Evolutionary conservation across 2,888 invertebrate species (phyloP), one percentile per base, ranked within the genome.

Genomic region (Chrysolina americana): DNA sequence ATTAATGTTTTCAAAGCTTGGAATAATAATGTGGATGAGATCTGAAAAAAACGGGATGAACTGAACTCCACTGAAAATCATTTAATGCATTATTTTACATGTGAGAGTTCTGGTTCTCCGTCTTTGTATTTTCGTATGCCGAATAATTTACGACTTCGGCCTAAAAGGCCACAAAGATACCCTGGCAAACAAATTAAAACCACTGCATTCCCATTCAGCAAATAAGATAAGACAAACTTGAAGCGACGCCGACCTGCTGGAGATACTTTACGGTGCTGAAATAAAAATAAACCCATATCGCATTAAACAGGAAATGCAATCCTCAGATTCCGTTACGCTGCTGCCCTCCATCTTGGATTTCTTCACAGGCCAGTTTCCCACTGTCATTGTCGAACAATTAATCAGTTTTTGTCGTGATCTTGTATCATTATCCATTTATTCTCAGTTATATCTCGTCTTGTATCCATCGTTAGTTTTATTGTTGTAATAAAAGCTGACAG

Each of bases 121-220:
- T 53, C 53, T 53, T 53, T 53, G 21, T 23, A 4, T 6, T 19
- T 53, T 11, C 13, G 21, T 21, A 21, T 21, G 53, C 53, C 53
- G 53, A 53, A 53, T 53, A 53, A 53, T 53, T 53, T 53, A 53
- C 21, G 53, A 53, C 21, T 13, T 53, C 9, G 53, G 11, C 21
- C 53, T 21, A 21, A 53, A 53, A 21, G 53, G 21, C 21, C 19
- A 2, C 21, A 23, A 53, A 53, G 13, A 53, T 53, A 21, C 21
- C 53, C 53, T 21, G 15, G 53, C 53, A 19, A 21, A 19, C 53
- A 53, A 53, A 53, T 53, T 53, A 53, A 53, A 53, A 53, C 21
- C 21, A 21, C 53, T 53, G 23, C 23, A 21, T 53, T 53, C 21
- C 44, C 11, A 13, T 21, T 53, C 53, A 0, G 21, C 4, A 21